Percentiles rank a stretch among this genome's conserved stretches.
These are phyloP conservation scores for Arothron firmamentum DNA, from an alignment of 2,113 vertebrate species.

Conservation along the genomic window DNA sequence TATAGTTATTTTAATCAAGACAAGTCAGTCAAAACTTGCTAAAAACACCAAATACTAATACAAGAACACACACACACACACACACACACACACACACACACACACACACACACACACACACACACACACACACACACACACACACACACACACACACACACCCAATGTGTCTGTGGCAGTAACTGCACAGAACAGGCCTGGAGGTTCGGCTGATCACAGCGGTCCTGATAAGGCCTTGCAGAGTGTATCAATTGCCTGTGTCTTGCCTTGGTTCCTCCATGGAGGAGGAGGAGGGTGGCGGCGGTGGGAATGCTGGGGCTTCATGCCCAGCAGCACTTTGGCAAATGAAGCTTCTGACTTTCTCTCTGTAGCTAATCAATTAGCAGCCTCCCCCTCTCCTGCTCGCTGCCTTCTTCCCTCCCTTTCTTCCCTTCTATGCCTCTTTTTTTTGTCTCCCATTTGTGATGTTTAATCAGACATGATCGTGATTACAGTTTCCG, in stretches of 20 bases:
- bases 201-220: conserved; percentile 82
- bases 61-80: conserved; percentile 54
- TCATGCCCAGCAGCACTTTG: conserved; percentile 78
- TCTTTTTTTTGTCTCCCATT: conserved; percentile 24
- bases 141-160: conserved; percentile 61
- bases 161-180: conserved; percentile 76
- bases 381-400: conserved; percentile 73
- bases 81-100: conserved; percentile 5
- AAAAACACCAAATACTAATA: conserved; percentile 51
- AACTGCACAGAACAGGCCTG: conserved; percentile 83
- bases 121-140: conserved; percentile 52
- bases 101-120: conserved; percentile 60
- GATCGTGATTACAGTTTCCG: conserved; percentile 21
- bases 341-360: conserved; percentile 73
- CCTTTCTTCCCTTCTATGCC: conserved; percentile 16
- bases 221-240: conserved; percentile 84
- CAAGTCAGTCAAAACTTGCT: too few species aligned
- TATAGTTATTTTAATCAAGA: too few species aligned
- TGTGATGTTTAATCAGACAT: conserved; percentile 27
- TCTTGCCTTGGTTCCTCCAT: conserved; percentile 86
- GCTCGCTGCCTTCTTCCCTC: conserved; percentile 1
- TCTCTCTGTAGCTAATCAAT: conserved; percentile 83
- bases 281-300: conserved; percentile 56
- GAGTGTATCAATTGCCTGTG: conserved; percentile 87
- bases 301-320: conserved; percentile 47